phyloP scores from a whole-genome alignment of 1,140 invertebrate genomes.

The Eufriesea mexicana region DNA sequence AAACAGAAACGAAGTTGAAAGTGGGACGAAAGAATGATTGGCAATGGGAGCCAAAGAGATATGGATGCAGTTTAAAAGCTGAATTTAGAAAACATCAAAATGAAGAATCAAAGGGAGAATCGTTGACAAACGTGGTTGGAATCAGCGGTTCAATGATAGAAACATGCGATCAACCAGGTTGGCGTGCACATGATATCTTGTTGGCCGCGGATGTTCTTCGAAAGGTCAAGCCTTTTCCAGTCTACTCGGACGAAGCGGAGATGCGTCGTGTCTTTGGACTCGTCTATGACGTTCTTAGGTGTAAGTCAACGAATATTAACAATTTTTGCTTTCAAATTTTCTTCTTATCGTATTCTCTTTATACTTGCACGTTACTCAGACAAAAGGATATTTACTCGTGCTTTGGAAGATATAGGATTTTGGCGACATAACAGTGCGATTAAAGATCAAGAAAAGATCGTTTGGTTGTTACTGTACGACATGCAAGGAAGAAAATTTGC shows the following conservation, averaged over 20 bases:
- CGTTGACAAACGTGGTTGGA: constrained; percentile 22
- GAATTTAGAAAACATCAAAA: constrained; percentile 34
- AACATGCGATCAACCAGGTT: constrained; percentile 70
- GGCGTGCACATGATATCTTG: constrained; percentile 72
- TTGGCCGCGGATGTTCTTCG: constrained; percentile 71
- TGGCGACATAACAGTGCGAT: constrained; percentile 83
- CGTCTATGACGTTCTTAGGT: constrained; percentile 90
- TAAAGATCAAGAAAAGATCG: constrained; percentile 76
- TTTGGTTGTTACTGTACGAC: constrained; percentile 86
- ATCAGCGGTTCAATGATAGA: constrained; percentile 65
- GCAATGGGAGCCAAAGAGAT: constrained; percentile 73
- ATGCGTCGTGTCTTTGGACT: constrained; percentile 89
- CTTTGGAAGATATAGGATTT: constrained; percentile 86
- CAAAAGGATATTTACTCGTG: constrained; percentile 86
- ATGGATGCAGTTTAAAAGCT: constrained; percentile 43
- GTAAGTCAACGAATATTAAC: constrained; percentile 80
- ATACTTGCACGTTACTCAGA: constrained; percentile 78
- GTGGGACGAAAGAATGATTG: constrained; percentile 42
- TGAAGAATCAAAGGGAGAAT: constrained; percentile 16
- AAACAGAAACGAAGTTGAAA: not conserved
- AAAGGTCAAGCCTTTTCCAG: constrained; percentile 26
- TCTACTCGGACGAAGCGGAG: constrained; percentile 86
- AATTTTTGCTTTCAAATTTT: not conserved
- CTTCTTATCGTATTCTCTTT: not conserved
- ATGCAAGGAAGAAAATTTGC: constrained; percentile 85